These are phyloP conservation scores for Spheniscus humboldti DNA, from an alignment of 2,797 vertebrate genomes.

Conservation along the genomic window DNA sequence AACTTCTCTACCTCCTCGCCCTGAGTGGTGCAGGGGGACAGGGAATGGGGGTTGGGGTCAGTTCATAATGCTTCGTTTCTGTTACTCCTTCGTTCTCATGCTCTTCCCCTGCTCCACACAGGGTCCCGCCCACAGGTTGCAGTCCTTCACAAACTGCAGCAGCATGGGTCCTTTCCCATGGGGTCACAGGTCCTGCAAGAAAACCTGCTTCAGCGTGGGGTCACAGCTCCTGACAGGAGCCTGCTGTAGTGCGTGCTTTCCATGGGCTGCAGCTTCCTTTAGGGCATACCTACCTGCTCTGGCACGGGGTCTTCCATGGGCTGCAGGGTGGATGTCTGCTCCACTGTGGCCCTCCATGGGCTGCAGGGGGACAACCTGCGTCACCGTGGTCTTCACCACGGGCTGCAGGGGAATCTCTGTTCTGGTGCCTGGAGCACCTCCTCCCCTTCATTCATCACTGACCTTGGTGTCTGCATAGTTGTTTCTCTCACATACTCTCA, in stretches of 20 bases:
- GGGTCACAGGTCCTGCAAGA: neutral
- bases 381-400: accelerated
- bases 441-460: neutral
- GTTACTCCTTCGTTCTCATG: neutral
- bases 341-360: accelerated
- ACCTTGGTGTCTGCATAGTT: neutral
- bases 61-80: neutral
- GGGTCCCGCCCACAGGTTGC: neutral
- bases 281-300: neutral
- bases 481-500: neutral
- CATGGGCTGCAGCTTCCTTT: neutral
- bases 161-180: neutral
- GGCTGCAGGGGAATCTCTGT: neutral
- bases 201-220: neutral
- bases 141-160: neutral
- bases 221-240: neutral
- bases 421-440: accelerated
- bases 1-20: neutral
- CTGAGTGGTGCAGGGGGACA: neutral
- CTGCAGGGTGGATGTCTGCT: neutral
- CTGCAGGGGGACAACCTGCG: neutral
- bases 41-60: neutral
- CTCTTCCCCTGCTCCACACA: neutral
- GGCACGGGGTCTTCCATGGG: accelerated
- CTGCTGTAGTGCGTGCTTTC: neutral